Evolutionary conservation across 2,113 vertebrate genomes (phyloP).

Genomic region (Dicaeum eximium): DNA sequence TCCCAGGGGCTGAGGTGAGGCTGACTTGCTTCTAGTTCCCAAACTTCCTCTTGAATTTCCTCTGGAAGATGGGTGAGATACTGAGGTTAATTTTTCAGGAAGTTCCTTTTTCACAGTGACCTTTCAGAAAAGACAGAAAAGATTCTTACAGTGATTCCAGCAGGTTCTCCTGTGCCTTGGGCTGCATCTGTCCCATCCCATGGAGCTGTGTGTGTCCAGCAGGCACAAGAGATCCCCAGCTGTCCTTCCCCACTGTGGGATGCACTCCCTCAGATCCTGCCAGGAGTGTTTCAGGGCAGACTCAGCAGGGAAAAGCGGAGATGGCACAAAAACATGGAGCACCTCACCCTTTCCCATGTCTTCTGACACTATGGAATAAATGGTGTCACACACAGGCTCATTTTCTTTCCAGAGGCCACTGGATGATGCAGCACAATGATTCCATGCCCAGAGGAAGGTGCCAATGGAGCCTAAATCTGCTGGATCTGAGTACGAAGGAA

Average conservation of each 20-base stretch:
- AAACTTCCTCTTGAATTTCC: not conserved
- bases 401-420: not conserved
- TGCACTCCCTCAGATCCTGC: not conserved
- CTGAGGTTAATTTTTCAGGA: not conserved
- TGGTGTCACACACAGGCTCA: not conserved
- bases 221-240: not conserved
- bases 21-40: not conserved
- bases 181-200: not conserved
- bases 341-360: not conserved
- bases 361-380: not conserved
- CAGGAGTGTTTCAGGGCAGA: not conserved
- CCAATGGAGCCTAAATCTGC: not conserved
- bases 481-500: not conserved
- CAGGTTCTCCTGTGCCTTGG: not conserved
- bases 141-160: not conserved
- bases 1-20: not conserved
- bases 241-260: not conserved
- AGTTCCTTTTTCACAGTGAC: not conserved
- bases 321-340: accelerated
- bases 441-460: not conserved
- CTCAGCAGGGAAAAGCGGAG: not conserved
- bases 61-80: not conserved
- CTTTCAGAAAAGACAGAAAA: not conserved
- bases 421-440: not conserved
- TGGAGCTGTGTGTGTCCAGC: not conserved